Evolutionary conservation across 23 tunicate genomes (phyloP).

Genomic region (Halocynthia roretzi): DNA sequence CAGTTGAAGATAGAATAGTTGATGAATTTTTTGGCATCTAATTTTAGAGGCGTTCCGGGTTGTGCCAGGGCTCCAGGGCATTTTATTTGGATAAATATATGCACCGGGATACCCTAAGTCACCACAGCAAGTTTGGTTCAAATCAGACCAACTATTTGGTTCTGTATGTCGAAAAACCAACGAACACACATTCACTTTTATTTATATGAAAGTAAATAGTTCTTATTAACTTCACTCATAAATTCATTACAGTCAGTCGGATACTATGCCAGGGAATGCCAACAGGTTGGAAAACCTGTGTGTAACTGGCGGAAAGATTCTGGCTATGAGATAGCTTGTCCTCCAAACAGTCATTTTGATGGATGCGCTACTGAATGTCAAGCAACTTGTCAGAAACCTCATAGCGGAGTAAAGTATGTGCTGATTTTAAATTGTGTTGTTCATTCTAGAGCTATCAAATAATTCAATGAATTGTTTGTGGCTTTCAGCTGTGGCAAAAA

Average conservation of each 20-base stretch:
- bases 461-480: background rate
- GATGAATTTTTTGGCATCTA: too few relatives aligned
- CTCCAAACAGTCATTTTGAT: conserved; percentile 25
- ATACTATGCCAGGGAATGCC: conserved; percentile 37
- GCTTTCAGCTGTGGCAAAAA: conserved; percentile 15
- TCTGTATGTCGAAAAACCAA: too few relatives aligned
- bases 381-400: conserved; percentile 42
- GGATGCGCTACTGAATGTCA: conserved; percentile 39
- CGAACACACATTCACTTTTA: too few relatives aligned
- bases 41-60: too few relatives aligned
- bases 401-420: conserved; percentile 28
- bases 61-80: too few relatives aligned
- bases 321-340: conserved; percentile 13
- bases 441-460: background rate
- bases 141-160: too few relatives aligned
- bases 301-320: conserved; percentile 28
- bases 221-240: too few relatives aligned
- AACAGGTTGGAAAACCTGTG: background rate
- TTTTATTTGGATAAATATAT: too few relatives aligned
- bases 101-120: too few relatives aligned
- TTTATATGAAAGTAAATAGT: too few relatives aligned
- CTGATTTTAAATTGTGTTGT: background rate
- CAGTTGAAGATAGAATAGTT: too few relatives aligned
- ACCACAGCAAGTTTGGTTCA: too few relatives aligned
- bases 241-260: conserved; percentile 14